phyloP scores from a whole-genome alignment of 2,113 vertebrate genomes.

The Vulpes lagopus region DNA sequence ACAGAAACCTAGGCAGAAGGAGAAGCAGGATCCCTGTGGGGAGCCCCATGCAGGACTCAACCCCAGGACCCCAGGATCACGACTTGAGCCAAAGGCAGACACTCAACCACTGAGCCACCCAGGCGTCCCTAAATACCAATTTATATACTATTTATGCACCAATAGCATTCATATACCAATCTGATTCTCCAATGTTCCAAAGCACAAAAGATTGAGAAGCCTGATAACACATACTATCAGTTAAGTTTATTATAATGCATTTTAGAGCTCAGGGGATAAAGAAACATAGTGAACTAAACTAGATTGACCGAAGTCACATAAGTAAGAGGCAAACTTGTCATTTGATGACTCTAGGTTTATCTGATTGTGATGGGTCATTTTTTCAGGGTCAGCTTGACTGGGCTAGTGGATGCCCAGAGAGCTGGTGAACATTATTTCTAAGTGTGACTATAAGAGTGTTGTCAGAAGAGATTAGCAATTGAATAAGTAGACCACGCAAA shows the following conservation, averaged over 20 bases:
- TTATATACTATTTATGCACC: background rate
- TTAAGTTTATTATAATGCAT: background rate
- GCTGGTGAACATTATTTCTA: background rate
- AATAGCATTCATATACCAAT: background rate
- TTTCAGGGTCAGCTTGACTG: background rate
- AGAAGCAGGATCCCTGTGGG: too few species aligned
- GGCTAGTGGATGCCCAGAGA: background rate
- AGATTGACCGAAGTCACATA: background rate
- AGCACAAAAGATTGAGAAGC: background rate
- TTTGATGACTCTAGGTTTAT: background rate
- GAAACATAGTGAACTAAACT: background rate
- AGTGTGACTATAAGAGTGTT: background rate
- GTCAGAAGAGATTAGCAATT: background rate
- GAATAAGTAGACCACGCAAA: background rate
- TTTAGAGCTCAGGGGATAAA: background rate
- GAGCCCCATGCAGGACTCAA: too few species aligned
- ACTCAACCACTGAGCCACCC: too few species aligned
- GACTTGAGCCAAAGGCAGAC: too few species aligned
- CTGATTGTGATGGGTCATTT: background rate
- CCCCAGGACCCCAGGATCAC: too few species aligned
- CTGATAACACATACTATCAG: background rate
- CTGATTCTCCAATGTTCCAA: background rate
- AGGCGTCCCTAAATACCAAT: background rate
- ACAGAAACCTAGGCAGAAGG: too few species aligned
- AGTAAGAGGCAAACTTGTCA: background rate